phyloP scores from a whole-genome alignment of 2,888 invertebrate genomes.

The Agapetus fuscipes region DNA sequence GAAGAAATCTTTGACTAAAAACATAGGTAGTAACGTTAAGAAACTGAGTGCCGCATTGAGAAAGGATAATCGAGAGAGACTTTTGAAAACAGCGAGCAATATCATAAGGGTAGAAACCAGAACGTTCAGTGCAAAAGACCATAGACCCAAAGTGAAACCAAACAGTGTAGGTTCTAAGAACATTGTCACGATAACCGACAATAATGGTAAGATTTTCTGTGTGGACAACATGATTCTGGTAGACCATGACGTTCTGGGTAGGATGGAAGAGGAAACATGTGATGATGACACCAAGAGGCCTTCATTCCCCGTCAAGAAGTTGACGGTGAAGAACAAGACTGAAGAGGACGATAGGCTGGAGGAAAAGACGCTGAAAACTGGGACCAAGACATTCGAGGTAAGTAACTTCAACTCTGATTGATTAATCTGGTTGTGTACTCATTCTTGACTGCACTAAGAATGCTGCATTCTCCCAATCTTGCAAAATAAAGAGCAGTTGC shows the following conservation, averaged over 20 bases:
- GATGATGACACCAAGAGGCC: conserved; percentile 8
- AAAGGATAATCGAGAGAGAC: conserved; percentile 16
- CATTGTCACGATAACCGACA: conserved; percentile 18
- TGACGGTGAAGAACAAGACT: conserved; percentile 20
- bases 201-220: conserved; percentile 19
- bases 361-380: background rate
- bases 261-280: conserved; percentile 1
- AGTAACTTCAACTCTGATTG: background rate
- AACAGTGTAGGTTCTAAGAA: background rate
- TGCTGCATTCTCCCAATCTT: no score
- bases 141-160: background rate
- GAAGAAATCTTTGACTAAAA: no score
- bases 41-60: conserved; percentile 7
- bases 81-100: conserved; percentile 9
- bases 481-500: no score
- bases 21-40: background rate
- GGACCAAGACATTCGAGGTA: conserved; percentile 18
- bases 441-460: no score
- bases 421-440: background rate
- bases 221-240: conserved; percentile 19
- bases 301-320: conserved; percentile 1
- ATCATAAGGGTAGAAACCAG: no score
- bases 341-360: conserved; percentile 5
- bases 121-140: no score
- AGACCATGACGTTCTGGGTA: conserved; percentile 16